Percentiles rank a stretch among this genome's conserved stretches.
phyloP scores from a whole-genome alignment of 2,797 vertebrate species.

The Melanotaenia parkinsoni region DNA sequence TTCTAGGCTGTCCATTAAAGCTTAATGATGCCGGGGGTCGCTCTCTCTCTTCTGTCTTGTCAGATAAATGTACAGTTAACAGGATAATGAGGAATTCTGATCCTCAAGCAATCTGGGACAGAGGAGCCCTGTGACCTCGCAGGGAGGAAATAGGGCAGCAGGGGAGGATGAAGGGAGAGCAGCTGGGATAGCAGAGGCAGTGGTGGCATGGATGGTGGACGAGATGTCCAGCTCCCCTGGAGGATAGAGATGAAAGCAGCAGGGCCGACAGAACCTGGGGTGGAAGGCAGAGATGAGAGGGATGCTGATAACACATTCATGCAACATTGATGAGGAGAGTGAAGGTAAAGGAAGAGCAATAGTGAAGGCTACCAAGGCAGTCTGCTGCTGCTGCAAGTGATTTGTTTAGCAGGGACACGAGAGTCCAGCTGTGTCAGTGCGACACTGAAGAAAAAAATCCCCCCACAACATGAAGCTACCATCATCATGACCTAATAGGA shows the following conservation, averaged over 20 bases:
- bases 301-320: conserved; percentile 73
- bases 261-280: conserved; percentile 58
- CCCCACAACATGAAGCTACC: no score
- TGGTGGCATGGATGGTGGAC: conserved; percentile 45
- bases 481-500: not conserved
- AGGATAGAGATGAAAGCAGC: conserved; percentile 72
- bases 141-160: conserved; percentile 62
- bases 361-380: conserved; percentile 41
- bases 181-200: conserved; percentile 24
- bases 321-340: conserved; percentile 71
- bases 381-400: conserved; percentile 52
- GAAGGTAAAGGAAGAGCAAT: conserved; percentile 54
- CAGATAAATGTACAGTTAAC: conserved; percentile 98
- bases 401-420: conserved; percentile 41
- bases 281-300: conserved; percentile 76
- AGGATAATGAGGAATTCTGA: conserved; percentile 95
- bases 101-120: conserved; percentile 80
- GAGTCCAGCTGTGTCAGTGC: conserved; percentile 37
- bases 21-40: conserved; percentile 92
- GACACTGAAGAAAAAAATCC: not conserved
- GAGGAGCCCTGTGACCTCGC: conserved; percentile 78
- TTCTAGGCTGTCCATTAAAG: conserved; percentile 95
- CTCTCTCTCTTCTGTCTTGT: conserved; percentile 92
- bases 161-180: conserved; percentile 31
- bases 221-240: conserved; percentile 59